Conservation (phyloP, 1,140 invertebrate genomes). For the Temnothorax curvispinosus region DNA sequence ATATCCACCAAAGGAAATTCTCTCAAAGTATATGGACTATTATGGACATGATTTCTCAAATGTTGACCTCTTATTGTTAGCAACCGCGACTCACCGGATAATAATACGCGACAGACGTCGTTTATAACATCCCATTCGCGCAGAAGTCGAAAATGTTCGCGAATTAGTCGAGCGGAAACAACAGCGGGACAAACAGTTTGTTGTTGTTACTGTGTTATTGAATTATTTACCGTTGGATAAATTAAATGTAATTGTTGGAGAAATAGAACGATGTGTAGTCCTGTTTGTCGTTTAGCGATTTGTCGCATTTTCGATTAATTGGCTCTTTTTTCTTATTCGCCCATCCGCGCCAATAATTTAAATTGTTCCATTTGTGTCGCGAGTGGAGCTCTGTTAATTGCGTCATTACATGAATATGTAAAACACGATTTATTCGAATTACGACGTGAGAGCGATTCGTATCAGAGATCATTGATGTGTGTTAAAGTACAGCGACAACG, state of each 20-base stretch:
- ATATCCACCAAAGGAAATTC: constrained; percentile 29
- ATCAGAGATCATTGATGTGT: constrained; percentile 2
- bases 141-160: neutral
- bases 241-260: neutral
- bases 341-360: neutral
- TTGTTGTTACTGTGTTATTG: neutral
- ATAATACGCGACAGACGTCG: neutral
- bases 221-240: neutral
- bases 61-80: neutral
- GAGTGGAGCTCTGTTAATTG: neutral
- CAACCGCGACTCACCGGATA: neutral
- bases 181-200: neutral
- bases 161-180: neutral
- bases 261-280: neutral
- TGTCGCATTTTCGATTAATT: neutral
- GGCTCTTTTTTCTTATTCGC: neutral
- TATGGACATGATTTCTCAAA: neutral
- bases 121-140: neutral
- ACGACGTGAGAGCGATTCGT: neutral
- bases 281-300: neutral
- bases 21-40: neutral
- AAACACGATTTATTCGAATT: neutral
- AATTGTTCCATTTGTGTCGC: neutral
- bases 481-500: neutral
- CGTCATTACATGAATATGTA: neutral